phyloP scores from a whole-genome alignment of 2,113 vertebrate genomes.

The Picathartes gymnocephalus region DNA sequence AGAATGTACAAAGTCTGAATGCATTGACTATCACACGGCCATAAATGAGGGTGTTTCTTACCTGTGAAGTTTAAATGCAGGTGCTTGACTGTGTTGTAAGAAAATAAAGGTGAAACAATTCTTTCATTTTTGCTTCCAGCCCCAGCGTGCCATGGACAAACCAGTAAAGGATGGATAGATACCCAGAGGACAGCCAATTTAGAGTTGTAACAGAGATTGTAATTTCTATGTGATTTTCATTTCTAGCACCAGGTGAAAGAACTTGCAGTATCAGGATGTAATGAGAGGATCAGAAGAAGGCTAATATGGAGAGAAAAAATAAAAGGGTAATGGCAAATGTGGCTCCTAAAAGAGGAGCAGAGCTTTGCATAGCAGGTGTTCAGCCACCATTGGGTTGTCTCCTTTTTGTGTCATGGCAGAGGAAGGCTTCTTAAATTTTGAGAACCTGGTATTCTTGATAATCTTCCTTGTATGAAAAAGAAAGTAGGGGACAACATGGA shows the following conservation, averaged over 20 bases:
- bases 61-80: background rate
- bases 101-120: background rate
- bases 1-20: background rate
- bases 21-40: background rate
- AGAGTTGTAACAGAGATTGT: background rate
- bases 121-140: background rate
- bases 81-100: background rate
- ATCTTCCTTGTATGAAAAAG: background rate
- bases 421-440: background rate
- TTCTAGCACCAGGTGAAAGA: background rate
- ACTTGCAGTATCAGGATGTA: background rate
- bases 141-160: background rate
- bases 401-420: background rate
- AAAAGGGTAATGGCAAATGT: background rate
- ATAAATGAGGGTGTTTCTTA: background rate
- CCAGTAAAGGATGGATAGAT: background rate
- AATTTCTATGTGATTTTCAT: background rate
- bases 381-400: background rate
- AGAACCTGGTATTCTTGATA: background rate
- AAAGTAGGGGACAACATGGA: background rate
- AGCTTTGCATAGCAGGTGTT: background rate
- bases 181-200: background rate
- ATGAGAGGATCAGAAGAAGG: background rate
- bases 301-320: background rate
- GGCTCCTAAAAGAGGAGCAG: background rate